phyloP scores from a whole-genome alignment of 1,140 invertebrate genomes.

The Chrysopa pallens region DNA sequence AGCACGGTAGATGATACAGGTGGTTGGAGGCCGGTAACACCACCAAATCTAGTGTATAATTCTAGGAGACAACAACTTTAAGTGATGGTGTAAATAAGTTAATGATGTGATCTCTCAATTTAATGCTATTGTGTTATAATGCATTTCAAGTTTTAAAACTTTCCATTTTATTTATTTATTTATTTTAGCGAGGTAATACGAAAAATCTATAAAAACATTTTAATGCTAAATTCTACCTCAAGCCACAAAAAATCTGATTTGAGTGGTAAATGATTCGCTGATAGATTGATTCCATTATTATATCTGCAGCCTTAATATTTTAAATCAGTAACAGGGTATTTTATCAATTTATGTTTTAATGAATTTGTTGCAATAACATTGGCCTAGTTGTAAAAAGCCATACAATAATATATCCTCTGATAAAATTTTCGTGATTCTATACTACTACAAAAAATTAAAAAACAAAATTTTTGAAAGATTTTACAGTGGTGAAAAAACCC shows the following conservation, averaged over 20 bases:
- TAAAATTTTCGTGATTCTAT: no score
- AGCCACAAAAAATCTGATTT: background rate
- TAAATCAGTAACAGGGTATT: no score
- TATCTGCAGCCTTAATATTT: no score
- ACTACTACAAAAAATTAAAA: no score
- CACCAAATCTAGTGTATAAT: background rate
- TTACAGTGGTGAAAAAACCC: no score
- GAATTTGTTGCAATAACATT: no score
- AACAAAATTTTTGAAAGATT: no score
- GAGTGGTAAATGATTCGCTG: background rate
- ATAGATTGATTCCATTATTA: no score
- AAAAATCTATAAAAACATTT: background rate
- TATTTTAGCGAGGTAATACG: background rate
- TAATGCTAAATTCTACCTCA: background rate
- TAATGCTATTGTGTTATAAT: background rate
- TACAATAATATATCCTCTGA: no score
- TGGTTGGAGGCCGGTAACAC: slow-evolving; percentile 1
- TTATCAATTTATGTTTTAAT: no score
- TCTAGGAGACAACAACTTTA: background rate
- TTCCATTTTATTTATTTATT: background rate
- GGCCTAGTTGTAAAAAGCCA: no score
- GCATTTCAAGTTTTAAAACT: background rate
- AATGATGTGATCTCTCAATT: background rate
- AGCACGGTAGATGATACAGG: background rate
- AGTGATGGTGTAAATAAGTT: background rate